These are phyloP conservation scores for Harpagoxenus sublaevis DNA, from an alignment of 2,888 invertebrate genomes.

Conservation along the genomic window DNA sequence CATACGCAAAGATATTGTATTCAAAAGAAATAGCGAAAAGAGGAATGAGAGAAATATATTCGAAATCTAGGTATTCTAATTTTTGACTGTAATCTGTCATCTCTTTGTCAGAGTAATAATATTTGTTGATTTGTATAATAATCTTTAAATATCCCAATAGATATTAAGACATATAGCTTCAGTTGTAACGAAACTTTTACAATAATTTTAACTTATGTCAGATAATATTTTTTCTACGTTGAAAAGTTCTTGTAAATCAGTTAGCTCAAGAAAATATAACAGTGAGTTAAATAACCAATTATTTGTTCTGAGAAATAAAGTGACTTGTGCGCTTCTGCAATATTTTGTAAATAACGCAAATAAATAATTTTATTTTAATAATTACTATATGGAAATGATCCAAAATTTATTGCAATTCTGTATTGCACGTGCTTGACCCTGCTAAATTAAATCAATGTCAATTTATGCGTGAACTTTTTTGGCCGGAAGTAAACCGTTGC, in stretches of 20 bases:
- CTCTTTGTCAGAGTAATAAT: background rate
- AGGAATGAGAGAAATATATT: background rate
- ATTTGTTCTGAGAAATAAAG: background rate
- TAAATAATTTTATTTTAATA: background rate
- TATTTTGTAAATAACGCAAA: too few species aligned
- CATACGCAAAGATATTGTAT: background rate
- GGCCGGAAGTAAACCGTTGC: background rate
- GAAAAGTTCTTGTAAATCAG: background rate
- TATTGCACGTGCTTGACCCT: background rate
- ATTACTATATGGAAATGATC: background rate
- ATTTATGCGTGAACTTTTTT: conserved; percentile 17
- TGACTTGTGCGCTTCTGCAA: background rate
- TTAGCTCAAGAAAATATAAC: background rate
- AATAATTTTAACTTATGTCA: background rate
- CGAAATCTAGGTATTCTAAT: background rate
- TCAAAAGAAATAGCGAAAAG: background rate
- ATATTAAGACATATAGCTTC: background rate
- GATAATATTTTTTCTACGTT: background rate
- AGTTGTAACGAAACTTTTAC: background rate
- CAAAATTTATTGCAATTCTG: background rate
- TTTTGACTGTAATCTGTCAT: too few species aligned
- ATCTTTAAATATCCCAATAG: background rate
- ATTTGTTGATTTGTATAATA: background rate
- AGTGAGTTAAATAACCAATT: background rate
- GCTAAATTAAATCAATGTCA: background rate